Conservation (phyloP, 2,113 vertebrate species). For the Mormyrus iriodes region DNA sequence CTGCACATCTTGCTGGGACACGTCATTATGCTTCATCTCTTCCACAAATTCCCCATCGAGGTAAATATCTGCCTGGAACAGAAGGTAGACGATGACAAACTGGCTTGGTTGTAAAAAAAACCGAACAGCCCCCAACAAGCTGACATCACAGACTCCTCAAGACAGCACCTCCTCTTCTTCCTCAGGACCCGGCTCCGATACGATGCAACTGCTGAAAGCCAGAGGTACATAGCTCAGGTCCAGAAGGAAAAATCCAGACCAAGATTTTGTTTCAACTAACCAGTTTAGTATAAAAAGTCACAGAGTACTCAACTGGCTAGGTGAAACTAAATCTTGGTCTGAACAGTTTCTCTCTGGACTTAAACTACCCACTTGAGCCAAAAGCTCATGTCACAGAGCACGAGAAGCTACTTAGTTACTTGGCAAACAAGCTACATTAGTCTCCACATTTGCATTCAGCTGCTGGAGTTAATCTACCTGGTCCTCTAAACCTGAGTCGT, state of each 20-base stretch:
- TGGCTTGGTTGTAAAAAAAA: not conserved
- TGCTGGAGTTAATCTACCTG: not conserved
- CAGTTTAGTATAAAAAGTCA: not conserved
- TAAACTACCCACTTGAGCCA: not conserved
- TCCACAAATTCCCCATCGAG: slow-evolving; percentile 64
- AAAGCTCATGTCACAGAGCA: not conserved
- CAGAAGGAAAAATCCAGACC: not conserved
- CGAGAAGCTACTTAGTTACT: not conserved
- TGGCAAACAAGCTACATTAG: not conserved
- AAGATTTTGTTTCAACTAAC: not conserved
- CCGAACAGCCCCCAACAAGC: not conserved
- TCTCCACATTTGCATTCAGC: not conserved
- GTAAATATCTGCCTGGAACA: slow-evolving; percentile 61
- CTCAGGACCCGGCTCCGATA: not conserved
- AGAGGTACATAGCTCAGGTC: not conserved
- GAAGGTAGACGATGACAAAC: not conserved
- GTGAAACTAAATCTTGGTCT: no score
- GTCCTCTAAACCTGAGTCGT: not conserved
- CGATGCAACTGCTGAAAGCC: not conserved
- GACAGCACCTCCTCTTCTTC: not conserved
- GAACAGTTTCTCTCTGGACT: not conserved
- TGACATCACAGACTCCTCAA: not conserved
- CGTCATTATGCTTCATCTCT: slow-evolving; percentile 50
- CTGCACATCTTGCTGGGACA: slow-evolving; percentile 43
- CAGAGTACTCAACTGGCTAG: not conserved